Conservation (phyloP, 92 coral and sea anemone genomes). For the Paragorgia papillata region DNA sequence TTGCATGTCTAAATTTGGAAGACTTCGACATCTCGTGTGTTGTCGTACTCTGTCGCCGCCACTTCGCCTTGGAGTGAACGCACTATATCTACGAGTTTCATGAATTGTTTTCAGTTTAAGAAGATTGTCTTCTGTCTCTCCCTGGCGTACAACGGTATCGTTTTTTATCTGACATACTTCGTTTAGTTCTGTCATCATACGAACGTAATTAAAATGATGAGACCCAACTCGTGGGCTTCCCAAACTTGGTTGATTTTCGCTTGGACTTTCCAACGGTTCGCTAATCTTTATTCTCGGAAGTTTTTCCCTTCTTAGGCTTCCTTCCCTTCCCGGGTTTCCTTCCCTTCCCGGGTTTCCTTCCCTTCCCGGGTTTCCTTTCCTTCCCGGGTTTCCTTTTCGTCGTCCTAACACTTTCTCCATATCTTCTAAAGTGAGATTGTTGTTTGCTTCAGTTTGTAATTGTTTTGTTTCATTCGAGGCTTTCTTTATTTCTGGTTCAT, state of each 20-base stretch:
- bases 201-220: constrained; percentile 6
- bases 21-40: constrained; percentile 22
- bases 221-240: constrained; percentile 2
- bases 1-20: constrained; percentile 7
- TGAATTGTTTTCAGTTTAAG: neutral
- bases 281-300: constrained; percentile 11
- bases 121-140: neutral
- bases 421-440: constrained; percentile 14
- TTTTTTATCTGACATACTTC: constrained; percentile 19
- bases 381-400: neutral
- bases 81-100: constrained; percentile 13
- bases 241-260: neutral
- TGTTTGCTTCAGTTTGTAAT: neutral
- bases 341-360: neutral
- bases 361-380: neutral
- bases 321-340: neutral
- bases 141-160: neutral
- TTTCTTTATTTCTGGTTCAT: too few relatives aligned
- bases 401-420: constrained; percentile 15
- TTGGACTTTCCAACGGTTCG: neutral
- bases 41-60: neutral
- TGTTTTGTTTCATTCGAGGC: too few relatives aligned
- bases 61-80: neutral
- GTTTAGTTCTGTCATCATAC: constrained; percentile 31
- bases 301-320: constrained; percentile 10